Evolutionary conservation across 2,797 vertebrate species (phyloP).

Genomic region (Onychomys torridus): DNA sequence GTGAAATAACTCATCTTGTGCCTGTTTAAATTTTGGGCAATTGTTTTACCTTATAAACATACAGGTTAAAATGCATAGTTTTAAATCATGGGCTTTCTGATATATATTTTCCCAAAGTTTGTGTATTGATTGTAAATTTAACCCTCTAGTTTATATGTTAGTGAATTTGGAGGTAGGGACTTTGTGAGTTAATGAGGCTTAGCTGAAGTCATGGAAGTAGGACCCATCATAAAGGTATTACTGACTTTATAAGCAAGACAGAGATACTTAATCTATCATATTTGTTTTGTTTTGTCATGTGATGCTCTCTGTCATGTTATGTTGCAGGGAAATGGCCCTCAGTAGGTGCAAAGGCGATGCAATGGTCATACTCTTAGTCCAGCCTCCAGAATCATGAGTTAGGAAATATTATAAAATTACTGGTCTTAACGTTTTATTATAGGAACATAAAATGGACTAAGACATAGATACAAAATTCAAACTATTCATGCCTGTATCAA

Average conservation of each 20-base stretch:
- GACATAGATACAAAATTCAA: not conserved
- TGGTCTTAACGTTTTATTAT: not conserved
- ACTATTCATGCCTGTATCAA: not conserved
- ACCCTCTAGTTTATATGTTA: not conserved
- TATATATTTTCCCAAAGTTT: not conserved
- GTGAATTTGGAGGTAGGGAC: not conserved
- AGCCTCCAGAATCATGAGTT: not conserved
- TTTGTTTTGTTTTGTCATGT: not conserved
- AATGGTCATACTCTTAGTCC: not conserved
- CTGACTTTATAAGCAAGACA: not conserved
- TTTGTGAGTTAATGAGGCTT: not conserved
- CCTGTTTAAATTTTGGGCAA: slow-evolving; percentile 28
- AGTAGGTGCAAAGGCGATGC: not conserved
- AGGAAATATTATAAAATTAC: not conserved
- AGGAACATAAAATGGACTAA: not conserved
- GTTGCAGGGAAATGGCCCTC: not conserved
- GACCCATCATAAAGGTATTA: not conserved
- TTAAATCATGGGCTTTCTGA: slow-evolving; percentile 23
- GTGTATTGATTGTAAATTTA: not conserved
- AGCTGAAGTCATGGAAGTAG: not conserved
- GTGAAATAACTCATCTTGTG: not conserved
- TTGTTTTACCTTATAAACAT: slow-evolving; percentile 46
- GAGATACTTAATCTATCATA: not conserved
- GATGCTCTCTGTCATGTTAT: not conserved
- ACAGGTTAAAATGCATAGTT: slow-evolving; percentile 7